Conservation (phyloP, 2,888 invertebrate genomes). For the Rugalucina vietnamica region DNA sequence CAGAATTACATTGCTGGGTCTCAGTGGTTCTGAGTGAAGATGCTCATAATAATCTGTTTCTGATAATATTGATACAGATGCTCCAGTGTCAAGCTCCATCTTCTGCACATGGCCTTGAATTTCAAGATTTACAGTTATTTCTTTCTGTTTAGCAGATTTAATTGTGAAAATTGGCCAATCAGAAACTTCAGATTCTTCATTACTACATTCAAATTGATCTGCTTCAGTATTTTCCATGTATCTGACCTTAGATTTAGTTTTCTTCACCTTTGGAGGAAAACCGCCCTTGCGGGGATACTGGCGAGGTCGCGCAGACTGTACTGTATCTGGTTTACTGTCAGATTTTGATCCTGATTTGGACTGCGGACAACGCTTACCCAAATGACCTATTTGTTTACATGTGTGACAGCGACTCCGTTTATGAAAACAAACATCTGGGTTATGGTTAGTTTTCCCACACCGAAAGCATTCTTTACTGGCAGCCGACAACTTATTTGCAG, state of each 20-base stretch:
- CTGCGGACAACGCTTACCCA: not conserved
- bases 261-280: not conserved
- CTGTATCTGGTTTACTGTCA: not conserved
- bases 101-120: conserved; percentile 3
- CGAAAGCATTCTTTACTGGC: not conserved
- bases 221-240: not conserved
- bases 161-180: conserved; percentile 1
- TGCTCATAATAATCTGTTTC: not conserved
- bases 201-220: not conserved
- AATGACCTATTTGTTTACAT: not conserved
- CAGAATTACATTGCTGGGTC: not conserved
- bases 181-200: not conserved
- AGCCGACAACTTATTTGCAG: not conserved
- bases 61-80: conserved; percentile 23
- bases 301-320: not conserved
- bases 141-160: not conserved
- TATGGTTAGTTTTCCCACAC: conserved; percentile 2
- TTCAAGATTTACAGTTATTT: not conserved
- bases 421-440: not conserved
- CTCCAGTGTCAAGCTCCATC: conserved; percentile 51
- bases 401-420: not conserved
- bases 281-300: not conserved
- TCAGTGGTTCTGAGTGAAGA: not conserved
- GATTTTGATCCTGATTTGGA: not conserved
- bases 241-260: not conserved